phyloP scores from a whole-genome alignment of 2,888 invertebrate species.

The Apoderus coryli region DNA sequence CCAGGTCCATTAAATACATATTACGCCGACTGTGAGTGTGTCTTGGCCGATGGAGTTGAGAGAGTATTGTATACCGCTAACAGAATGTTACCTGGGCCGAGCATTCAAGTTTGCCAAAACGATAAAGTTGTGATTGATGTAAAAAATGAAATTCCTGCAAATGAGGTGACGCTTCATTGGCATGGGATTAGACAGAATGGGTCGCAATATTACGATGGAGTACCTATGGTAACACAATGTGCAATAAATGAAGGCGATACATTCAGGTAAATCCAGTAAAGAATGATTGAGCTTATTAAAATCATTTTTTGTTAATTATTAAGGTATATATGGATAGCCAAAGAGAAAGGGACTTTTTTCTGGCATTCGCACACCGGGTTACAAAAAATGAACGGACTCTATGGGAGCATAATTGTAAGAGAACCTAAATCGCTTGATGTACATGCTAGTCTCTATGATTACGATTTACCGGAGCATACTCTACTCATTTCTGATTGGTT shows the following conservation, averaged over 20 bases:
- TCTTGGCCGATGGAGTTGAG: conserved; percentile 71
- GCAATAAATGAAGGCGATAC: conserved; percentile 72
- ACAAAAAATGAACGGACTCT: conserved; percentile 65
- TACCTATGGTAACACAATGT: conserved; percentile 73
- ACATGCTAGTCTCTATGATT: too few species aligned
- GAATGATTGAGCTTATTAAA: too few species aligned
- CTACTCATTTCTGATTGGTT: too few species aligned
- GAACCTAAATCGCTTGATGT: too few species aligned
- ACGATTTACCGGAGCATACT: too few species aligned
- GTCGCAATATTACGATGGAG: conserved; percentile 71
- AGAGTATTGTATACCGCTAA: conserved; percentile 68
- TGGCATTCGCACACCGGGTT: conserved; percentile 78
- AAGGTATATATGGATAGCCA: too few species aligned
- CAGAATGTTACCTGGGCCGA: conserved; percentile 75
- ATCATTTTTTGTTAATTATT: conserved; percentile 45
- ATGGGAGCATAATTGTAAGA: too few species aligned
- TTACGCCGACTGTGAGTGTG: conserved; percentile 73
- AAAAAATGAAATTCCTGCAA: conserved; percentile 68
- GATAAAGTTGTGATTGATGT: conserved; percentile 75
- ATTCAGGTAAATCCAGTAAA: conserved; percentile 60
- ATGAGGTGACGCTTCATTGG: conserved; percentile 79
- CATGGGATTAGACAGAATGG: conserved; percentile 72
- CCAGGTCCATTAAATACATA: conserved; percentile 41
- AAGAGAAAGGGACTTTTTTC: conserved; percentile 69
- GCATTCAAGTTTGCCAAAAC: conserved; percentile 75